Evolutionary conservation across 2,113 vertebrate species (phyloP).

Genomic region (Pedetes capensis): DNA sequence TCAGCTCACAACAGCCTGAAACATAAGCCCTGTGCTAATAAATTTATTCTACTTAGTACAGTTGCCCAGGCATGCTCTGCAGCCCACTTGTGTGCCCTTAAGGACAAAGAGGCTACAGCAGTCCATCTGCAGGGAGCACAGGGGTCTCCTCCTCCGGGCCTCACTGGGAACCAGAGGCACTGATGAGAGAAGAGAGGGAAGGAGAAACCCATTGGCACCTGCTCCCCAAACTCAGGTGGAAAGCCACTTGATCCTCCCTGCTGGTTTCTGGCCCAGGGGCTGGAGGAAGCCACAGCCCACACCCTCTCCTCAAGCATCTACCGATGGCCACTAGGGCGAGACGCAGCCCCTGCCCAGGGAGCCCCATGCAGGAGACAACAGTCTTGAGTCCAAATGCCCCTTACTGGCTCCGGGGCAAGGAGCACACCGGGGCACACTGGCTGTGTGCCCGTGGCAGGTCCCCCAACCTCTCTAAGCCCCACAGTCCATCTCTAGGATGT

Average conservation of each 20-base stretch:
- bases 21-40: accelerated
- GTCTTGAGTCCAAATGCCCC: background rate
- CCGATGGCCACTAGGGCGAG: accelerated
- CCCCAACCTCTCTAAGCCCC: background rate
- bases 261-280: background rate
- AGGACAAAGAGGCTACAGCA: accelerated
- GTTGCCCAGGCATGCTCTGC: accelerated
- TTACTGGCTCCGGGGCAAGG: no score
- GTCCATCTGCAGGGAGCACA: background rate
- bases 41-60: background rate
- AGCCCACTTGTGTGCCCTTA: accelerated
- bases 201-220: background rate
- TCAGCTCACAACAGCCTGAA: background rate
- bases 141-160: accelerated
- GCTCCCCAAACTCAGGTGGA: background rate
- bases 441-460: background rate
- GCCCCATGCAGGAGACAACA: no score
- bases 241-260: background rate
- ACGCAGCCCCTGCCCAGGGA: background rate
- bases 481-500: background rate
- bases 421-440: no score
- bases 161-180: accelerated
- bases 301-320: background rate
- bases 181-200: background rate
- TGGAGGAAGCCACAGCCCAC: accelerated